These are phyloP conservation scores for Bimastos eiseni DNA, from an alignment of 2,888 invertebrate species.

Conservation along the genomic window DNA sequence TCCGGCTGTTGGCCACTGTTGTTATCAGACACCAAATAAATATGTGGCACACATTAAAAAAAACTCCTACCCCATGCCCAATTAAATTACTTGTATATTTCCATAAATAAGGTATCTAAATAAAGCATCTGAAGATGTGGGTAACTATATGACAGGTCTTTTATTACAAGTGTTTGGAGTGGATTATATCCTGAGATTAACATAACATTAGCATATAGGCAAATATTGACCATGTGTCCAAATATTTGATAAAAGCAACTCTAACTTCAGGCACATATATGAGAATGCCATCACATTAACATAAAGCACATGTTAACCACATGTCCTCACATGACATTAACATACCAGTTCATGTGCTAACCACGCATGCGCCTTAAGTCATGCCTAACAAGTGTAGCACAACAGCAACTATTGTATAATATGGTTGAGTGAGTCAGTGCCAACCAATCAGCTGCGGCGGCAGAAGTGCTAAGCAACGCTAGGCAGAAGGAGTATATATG, in stretches of 20 bases:
- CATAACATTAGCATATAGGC: no score
- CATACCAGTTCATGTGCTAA: no score
- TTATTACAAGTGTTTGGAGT: no score
- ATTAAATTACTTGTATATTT: no score
- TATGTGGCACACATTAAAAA: no score
- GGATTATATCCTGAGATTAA: no score
- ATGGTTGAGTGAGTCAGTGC: not conserved
- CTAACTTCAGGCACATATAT: not conserved
- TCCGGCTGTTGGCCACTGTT: not conserved
- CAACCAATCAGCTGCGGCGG: not conserved
- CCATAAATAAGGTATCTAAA: no score
- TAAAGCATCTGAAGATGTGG: no score
- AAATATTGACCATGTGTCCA: not conserved
- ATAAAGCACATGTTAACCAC: not conserved
- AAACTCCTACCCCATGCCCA: no score
- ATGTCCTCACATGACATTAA: not conserved
- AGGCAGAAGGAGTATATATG: not conserved
- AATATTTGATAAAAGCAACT: not conserved
- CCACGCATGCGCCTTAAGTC: not conserved
- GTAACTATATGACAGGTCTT: no score
- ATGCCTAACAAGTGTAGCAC: not conserved
- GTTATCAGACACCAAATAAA: not conserved
- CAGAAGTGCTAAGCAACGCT: constrained; percentile 3
- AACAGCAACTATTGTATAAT: not conserved
- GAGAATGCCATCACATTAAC: not conserved